Conservation (phyloP, 2,113 vertebrate species). For the Ceyx margarethae region DNA sequence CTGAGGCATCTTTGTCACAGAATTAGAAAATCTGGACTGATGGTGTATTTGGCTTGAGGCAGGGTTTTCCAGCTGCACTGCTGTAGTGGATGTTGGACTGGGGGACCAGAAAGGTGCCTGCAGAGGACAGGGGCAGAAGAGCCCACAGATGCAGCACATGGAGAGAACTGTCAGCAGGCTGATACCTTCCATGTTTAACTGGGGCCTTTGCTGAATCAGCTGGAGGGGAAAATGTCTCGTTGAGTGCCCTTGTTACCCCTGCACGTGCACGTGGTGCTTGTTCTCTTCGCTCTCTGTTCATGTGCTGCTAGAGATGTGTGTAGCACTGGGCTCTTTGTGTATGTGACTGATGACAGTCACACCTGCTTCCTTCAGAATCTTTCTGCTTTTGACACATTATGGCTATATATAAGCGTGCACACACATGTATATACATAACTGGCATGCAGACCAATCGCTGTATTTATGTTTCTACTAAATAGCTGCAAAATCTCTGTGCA, state of each 20-base stretch:
- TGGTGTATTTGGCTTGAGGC: fast-evolving
- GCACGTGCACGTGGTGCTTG: fast-evolving
- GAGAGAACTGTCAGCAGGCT: background rate
- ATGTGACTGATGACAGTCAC: background rate
- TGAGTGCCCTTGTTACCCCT: fast-evolving
- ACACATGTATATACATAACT: fast-evolving
- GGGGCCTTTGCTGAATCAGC: fast-evolving
- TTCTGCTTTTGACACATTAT: background rate
- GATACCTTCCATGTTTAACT: background rate
- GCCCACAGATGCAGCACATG: fast-evolving
- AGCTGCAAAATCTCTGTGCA: background rate
- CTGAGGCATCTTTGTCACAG: background rate
- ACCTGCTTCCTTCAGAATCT: background rate
- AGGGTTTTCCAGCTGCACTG: background rate
- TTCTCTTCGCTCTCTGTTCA: background rate
- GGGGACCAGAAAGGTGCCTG: fast-evolving
- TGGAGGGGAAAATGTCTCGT: background rate
- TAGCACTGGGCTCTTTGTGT: background rate
- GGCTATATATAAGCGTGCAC: background rate
- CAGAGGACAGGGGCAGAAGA: background rate
- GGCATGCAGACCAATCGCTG: no score
- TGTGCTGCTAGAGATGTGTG: background rate
- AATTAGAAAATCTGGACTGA: background rate
- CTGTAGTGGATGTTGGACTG: background rate
- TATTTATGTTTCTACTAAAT: background rate